Conservation (phyloP, 2,888 invertebrate genomes). For the Hydrotaea cyrtoneurina region DNA sequence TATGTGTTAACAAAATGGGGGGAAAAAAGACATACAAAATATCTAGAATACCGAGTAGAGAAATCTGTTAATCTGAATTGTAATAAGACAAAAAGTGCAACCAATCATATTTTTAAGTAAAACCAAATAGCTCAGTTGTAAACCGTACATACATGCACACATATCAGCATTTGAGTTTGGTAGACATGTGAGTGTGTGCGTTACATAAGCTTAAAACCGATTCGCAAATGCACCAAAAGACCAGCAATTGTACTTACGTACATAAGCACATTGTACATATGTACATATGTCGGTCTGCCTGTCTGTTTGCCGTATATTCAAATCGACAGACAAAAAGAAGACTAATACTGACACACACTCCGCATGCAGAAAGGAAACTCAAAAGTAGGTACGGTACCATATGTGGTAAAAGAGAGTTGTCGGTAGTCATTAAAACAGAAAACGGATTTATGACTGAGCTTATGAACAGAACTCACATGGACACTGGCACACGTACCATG, state of each 20-base stretch:
- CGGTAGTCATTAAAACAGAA: constrained; percentile 53
- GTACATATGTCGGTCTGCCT: neutral
- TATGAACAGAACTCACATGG: constrained; percentile 31
- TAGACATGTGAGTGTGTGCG: neutral
- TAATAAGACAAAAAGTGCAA: neutral
- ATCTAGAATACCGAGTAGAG: neutral
- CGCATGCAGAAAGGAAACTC: constrained; percentile 21
- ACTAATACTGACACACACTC: neutral
- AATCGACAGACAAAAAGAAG: neutral
- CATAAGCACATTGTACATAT: neutral
- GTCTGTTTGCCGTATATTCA: neutral
- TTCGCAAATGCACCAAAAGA: neutral
- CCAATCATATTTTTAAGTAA: neutral
- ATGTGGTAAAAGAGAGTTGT: constrained; percentile 44
- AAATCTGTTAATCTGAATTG: neutral
- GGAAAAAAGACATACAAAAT: neutral
- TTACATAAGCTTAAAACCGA: neutral
- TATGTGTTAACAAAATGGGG: neutral
- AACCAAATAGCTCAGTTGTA: neutral
- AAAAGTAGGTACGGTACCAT: constrained; percentile 4
- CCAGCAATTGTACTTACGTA: neutral
- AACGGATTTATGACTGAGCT: constrained; percentile 49
- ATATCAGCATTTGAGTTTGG: neutral
- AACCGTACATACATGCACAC: neutral
- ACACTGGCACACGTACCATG: neutral